A percentile compares a stretch with the other conserved stretches of the same genome.
Evolutionary conservation across 2,113 vertebrate species (phyloP).

Genomic region (Merops nubicus): DNA sequence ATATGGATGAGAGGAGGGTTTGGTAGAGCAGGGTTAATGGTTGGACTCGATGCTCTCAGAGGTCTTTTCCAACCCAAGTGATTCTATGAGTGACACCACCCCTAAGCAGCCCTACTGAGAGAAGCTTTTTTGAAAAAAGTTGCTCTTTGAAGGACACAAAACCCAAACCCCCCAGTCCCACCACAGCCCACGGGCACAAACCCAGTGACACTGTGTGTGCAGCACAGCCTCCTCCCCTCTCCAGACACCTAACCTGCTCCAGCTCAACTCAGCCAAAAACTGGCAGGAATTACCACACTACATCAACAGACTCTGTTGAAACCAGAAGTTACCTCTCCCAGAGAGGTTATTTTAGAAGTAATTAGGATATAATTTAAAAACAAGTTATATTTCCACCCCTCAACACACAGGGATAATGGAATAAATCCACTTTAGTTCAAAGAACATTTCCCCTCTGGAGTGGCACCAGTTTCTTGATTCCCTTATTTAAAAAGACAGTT

Average conservation of each 20-base stretch:
- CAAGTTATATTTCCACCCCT: background rate
- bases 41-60: no score
- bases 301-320: background rate
- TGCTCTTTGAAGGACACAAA: background rate
- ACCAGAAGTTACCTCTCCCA: background rate
- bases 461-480: background rate
- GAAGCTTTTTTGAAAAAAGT: background rate
- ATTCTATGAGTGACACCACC: background rate
- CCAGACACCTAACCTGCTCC: background rate
- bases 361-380: background rate
- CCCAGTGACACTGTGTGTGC: background rate
- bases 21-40: no score
- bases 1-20: no score
- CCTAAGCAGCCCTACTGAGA: constrained; percentile 7
- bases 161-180: background rate
- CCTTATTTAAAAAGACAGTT: background rate
- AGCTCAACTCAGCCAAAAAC: background rate
- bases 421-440: background rate
- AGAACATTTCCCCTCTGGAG: background rate
- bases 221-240: background rate
- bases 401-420: background rate
- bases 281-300: background rate
- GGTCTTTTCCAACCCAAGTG: no score
- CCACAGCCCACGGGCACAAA: background rate
- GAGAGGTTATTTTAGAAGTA: background rate